Conservation (phyloP, 2,797 vertebrate genomes). For the Cetoscarus ocellatus region DNA sequence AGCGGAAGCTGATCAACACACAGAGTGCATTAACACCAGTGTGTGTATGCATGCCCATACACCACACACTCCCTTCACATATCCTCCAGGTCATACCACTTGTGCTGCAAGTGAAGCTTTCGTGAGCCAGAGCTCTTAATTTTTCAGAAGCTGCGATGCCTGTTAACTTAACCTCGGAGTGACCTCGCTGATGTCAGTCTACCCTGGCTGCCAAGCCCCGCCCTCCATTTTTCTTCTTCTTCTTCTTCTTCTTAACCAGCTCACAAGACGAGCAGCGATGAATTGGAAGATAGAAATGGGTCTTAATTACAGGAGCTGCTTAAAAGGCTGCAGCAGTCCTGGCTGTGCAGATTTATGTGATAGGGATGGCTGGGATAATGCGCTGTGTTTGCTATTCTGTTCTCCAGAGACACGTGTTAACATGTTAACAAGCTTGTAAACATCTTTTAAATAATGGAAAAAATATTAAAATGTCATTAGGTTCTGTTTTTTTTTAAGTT, state of each 20-base stretch:
- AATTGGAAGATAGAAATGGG: slow-evolving; percentile 46
- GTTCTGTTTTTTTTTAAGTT: too few relatives aligned
- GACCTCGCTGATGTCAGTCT: slow-evolving; percentile 84
- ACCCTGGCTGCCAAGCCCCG: slow-evolving; percentile 30
- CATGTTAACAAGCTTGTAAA: slow-evolving; percentile 26
- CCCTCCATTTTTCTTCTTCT: slow-evolving; percentile 12
- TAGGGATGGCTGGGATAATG: slow-evolving; percentile 39
- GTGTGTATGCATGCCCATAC: slow-evolving; percentile 18
- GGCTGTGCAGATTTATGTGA: slow-evolving; percentile 45
- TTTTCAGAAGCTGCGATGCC: slow-evolving; percentile 88
- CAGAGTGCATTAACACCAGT: slow-evolving; percentile 67
- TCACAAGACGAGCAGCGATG: slow-evolving; percentile 54
- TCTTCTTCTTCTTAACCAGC: slow-evolving; percentile 26
- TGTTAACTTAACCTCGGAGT: slow-evolving; percentile 90
- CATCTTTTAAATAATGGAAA: too few relatives aligned
- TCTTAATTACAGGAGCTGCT: slow-evolving; percentile 69
- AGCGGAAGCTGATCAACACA: slow-evolving; percentile 62
- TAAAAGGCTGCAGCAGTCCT: slow-evolving; percentile 17
- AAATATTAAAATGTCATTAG: background rate
- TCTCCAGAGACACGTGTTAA: slow-evolving; percentile 31
- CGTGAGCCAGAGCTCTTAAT: slow-evolving; percentile 87
- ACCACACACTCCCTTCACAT: slow-evolving; percentile 49
- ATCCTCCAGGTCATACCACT: slow-evolving; percentile 66
- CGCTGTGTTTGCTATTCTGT: slow-evolving; percentile 21
- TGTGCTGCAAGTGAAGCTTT: slow-evolving; percentile 73